These are phyloP conservation scores for Sweltsa coloradensis DNA, from an alignment of 1,140 invertebrate species.

Conservation along the genomic window DNA sequence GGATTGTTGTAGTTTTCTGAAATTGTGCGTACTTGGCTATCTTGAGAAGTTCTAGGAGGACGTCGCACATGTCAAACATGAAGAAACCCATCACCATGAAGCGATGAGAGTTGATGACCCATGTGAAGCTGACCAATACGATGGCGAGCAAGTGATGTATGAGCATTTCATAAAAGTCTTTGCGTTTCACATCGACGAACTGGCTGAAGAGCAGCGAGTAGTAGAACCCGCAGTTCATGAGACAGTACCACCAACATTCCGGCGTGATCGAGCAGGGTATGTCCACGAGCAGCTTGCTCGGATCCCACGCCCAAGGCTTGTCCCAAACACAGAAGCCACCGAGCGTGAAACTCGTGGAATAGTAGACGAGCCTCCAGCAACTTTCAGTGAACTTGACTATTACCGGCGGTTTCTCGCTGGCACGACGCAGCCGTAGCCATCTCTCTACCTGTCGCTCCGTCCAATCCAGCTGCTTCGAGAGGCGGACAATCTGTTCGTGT, in stretches of 20 bases:
- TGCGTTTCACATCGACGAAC: conserved; percentile 83
- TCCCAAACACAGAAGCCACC: conserved; percentile 77
- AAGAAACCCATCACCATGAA: too few species aligned
- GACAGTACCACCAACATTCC: conserved; percentile 27
- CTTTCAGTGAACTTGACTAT: conserved; percentile 85
- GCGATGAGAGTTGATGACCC: conserved; percentile 85
- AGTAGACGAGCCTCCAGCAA: conserved; percentile 82
- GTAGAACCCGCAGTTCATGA: conserved; percentile 62
- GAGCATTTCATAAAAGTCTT: conserved; percentile 99
- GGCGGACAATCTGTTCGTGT: too few species aligned
- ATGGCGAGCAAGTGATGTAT: conserved; percentile 92
- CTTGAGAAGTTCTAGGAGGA: too few species aligned
- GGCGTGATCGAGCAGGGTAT: conserved; percentile 34
- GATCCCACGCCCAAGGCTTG: conserved; percentile 90
- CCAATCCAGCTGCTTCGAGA: conserved; percentile 79
- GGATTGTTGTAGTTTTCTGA: too few species aligned
- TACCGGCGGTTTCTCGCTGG: conserved; percentile 75
- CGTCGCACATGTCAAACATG: too few species aligned
- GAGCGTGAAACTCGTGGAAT: conserved; percentile 69
- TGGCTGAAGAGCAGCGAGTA: conserved; percentile 89
- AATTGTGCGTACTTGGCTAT: too few species aligned
- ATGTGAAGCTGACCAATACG: conserved; percentile 77
- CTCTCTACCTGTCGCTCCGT: conserved; percentile 75
- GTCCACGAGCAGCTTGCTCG: conserved; percentile 78
- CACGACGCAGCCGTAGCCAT: conserved; percentile 71